phyloP scores from a whole-genome alignment of 2,113 vertebrate species.

The Albula goreensis region DNA sequence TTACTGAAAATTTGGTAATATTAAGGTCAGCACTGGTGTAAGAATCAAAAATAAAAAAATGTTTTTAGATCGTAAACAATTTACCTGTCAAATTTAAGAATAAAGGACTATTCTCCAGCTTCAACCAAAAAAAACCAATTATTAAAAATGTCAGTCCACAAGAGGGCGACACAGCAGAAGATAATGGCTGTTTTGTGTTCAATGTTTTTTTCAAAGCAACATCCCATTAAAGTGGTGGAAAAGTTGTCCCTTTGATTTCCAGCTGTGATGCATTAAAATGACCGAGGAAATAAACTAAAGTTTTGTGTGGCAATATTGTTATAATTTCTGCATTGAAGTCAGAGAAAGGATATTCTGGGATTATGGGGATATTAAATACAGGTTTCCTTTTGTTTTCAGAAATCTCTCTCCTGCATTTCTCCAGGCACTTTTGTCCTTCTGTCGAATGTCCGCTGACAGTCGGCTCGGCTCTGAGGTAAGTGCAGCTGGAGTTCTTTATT shows the following conservation, averaged over 20 bases:
- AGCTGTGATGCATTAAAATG: no score
- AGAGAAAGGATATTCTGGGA: not conserved
- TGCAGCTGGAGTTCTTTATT: conserved; percentile 23
- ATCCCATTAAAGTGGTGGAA: not conserved
- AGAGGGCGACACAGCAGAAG: not conserved
- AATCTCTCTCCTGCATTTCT: conserved; percentile 93
- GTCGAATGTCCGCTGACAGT: conserved; percentile 95
- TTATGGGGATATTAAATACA: not conserved
- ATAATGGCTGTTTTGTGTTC: not conserved
- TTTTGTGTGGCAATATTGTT: no score
- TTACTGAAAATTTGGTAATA: no score
- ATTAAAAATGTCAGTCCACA: not conserved
- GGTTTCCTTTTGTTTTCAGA: conserved; percentile 65
- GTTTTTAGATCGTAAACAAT: no score
- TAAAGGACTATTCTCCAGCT: not conserved
- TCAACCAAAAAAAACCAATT: not conserved
- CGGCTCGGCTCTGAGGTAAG: conserved; percentile 94
- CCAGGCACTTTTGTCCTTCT: conserved; percentile 95
- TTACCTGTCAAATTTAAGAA: no score
- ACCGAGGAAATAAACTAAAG: no score
- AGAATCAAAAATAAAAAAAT: no score
- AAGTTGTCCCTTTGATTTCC: no score
- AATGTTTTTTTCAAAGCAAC: not conserved
- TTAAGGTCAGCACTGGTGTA: no score
- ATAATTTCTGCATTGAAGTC: no score